Evolutionary conservation across 2,888 invertebrate species (phyloP), one percentile per base, ranked within the genome.

Genomic region (Trissoscelio sp.): DNA sequence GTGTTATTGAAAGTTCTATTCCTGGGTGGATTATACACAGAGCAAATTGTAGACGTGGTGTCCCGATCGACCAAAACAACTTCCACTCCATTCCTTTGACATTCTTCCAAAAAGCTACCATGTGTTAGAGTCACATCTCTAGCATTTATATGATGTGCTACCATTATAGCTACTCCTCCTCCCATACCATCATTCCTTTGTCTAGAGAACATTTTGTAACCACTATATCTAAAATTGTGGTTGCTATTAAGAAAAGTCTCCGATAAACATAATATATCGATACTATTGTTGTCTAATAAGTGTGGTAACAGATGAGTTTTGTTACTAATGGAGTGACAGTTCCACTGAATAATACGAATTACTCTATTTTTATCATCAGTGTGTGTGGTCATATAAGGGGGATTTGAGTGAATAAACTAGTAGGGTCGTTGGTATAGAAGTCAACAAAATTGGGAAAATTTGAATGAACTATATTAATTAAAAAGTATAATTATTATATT

Each of bases 291-390:
- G 3, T 67, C n/a, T 24, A 67, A 16, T 11, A 53, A 6, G 24
- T 51, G 20, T 3, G 39, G 39, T 11, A 67, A 9, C 4, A n/a
- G 3, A 9, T 20, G n/a, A 6, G 14, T 22, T 53, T 53, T 53
- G 11, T 66, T 66, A 3, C 3, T 2, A 3, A 66, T 14, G 6
- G 66, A 51, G 24, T 53, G 37, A 16, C 66, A 66, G 14, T 66
- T 66, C 66, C 53, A 66, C 4, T 64, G 31, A n/a, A n/a, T n/a
- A n/a, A n/a, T n/a, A n/a, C n/a, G n/a, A 28, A 28, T 28, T 28
- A 28, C n/a, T n/a, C n/a, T n/a, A n/a, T 28, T 28, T 28, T 28
- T 28, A 28, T 6, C 28, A 28, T 28, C 7, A 28, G 28, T n/a
- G n/a, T n/a, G n/a, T n/a, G n/a, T n/a, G n/a, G n/a, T n/a, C n/a